Base-by-base conservation (phyloP, 2,797 vertebrate species). In the Chiloscyllium punctatum region DNA sequence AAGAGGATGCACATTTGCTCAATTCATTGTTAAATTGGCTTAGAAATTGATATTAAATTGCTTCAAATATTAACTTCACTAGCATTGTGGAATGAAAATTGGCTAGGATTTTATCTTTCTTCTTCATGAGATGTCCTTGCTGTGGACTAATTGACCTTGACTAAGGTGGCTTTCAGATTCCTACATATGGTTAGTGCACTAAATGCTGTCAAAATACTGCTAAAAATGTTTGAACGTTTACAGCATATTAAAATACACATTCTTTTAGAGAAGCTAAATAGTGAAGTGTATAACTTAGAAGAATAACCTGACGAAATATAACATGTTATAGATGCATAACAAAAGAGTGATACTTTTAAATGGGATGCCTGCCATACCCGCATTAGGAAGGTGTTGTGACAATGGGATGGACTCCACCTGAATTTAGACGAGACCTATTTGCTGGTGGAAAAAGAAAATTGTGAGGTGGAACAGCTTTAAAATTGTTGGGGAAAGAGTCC, bases 41-140 rank as follows among this genome's bases (percentile, higher is more conserved):
- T 72, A 51, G 92, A 72, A 94, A 48, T 94, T 94, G 92, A 48
- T 94, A 71, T 72, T 48, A 94, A 94, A 72, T 48, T 94, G 92
- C 69, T 94, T 94, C 42, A 48, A 94, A 94, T 71, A 30, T 72
- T 72, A 72, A 72, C 42, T 72, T 72, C 48, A 37, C 13, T 62
- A 71, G n/a, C 48, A 69, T 72, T 48, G 92, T 48, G 33, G 48
- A 94, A 42, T 42, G 18, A 37, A 57, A 94, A 94, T 94, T 68
- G 37, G 66, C 15, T 72, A 33, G 69, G 57, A 1, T 94, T 48
- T 72, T 27, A 94, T 71, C 92, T 94, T 84, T 84, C 48, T 84
- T 94, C 42, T 94, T 94, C 23, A 51, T 2, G 30, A 90, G 30
- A 33, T 66, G 37, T 72, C 92, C 42, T 48, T 94, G 37, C 42